Base-by-base conservation (phyloP, 2,888 invertebrate species). In the Ectobius pallidus region DNA sequence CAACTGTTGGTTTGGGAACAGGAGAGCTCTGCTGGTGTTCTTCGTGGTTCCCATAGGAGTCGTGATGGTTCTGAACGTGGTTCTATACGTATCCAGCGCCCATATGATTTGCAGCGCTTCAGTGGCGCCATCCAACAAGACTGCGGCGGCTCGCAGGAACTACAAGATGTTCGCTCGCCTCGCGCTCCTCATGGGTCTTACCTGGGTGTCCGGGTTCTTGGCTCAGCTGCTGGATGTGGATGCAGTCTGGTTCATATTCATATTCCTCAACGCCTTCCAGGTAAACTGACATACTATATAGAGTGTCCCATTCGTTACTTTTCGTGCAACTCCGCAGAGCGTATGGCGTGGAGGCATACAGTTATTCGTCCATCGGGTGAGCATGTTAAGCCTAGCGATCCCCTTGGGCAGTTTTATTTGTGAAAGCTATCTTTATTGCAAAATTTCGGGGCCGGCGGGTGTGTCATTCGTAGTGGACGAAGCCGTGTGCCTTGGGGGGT, bases 1-100 rank as follows among this genome's bases (percentile, higher is more conserved):
- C n/a, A 58, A 58, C 3, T 58, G 58, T 30, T 58, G 58, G 58
- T 58, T 58, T 58, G 58, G 58, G 7, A 30, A 27, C n/a, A 27
- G 58, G 0, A 14, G 11, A 16, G 58, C 58, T 4, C 16, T 58
- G 4, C 0, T 30, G 1, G 30, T 30, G 25, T 58, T 58, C 27
- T 58, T 58, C n/a, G 27, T 16, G 7, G 11, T 58, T 2, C 58
- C 58, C 3, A 30, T 58, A 16, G 58, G 58, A 3, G 58, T 58
- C 4, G 27, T 30, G 4, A 58, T 58, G 58, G n/a, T 4, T 22
- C 30, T 58, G 16, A 58, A 58, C 32, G 0, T 30, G 14, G 6
- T 4, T 2, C 27, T 58, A n/a, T 58, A 25, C 30, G 6, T 58
- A 6, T 25, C 58, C 16, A 30, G 58, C 22, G n/a, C 58, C 0